Evolutionary conservation across 2,113 vertebrate species (phyloP).

Genomic region (Herpetotheres cachinnans): DNA sequence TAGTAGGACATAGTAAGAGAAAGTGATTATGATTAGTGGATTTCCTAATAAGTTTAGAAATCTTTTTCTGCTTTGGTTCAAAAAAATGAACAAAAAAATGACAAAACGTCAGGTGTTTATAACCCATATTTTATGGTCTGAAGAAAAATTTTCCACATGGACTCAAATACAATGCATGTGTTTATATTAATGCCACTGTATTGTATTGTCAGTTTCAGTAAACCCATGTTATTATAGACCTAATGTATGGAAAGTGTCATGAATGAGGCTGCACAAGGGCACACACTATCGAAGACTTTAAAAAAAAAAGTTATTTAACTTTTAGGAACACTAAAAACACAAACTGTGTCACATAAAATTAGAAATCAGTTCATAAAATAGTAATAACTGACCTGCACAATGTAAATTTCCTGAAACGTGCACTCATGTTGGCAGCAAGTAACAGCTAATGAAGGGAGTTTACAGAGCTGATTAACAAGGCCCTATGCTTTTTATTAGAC

Average conservation of each 20-base stretch:
- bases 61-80: not conserved
- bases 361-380: slow-evolving; percentile 75
- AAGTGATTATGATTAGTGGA: not conserved
- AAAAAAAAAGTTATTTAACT: slow-evolving; percentile 49
- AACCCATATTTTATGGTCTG: not conserved
- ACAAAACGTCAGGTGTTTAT: slow-evolving; percentile 3
- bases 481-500: slow-evolving; percentile 78
- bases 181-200: slow-evolving; percentile 21
- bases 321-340: slow-evolving; percentile 68
- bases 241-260: slow-evolving; percentile 23
- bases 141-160: not conserved
- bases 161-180: not conserved
- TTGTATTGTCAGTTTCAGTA: slow-evolving; percentile 23
- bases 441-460: slow-evolving; percentile 77
- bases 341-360: slow-evolving; percentile 73
- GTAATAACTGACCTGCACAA: slow-evolving; percentile 69
- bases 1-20: not conserved
- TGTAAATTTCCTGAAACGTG: slow-evolving; percentile 72
- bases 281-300: not conserved
- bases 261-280: not conserved
- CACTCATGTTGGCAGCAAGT: slow-evolving; percentile 56
- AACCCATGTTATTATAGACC: not conserved
- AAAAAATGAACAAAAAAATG: not conserved
- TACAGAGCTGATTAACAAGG: slow-evolving; percentile 78
- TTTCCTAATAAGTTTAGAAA: not conserved